Evolutionary conservation across 2,888 invertebrate genomes (phyloP), one percentile per base, ranked within the genome.

Genomic region (Drosophila paranaensis): DNA sequence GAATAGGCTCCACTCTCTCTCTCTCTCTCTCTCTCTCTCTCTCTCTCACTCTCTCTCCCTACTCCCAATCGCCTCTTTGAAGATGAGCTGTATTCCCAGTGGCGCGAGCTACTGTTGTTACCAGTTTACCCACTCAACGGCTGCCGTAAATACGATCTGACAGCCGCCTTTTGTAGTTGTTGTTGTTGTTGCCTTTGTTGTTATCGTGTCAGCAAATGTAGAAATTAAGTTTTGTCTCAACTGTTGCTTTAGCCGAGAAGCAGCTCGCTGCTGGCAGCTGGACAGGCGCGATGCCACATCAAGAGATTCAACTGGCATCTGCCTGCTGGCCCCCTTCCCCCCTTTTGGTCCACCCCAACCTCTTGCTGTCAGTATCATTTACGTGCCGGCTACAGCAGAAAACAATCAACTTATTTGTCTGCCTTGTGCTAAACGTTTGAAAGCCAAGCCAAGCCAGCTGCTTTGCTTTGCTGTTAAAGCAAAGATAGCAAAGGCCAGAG

Each of bases 361-460:
- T 20, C 27, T 0, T 60, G 40, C 85, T 82, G 84, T 87, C 84
- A 85, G 85, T 81, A 84, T 84, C 84, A 81, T 81, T 84, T 84
- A 87, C 85, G 78, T 87, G 70, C 72, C 71, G 61, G 27, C 79
- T 57, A 58, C 62, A 58, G 65, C 71, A 66, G 75, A 73, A 73
- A 82, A 84, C 88, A 87, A 84, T 84, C 85, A 80, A 72, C 84
- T 84, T 84, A 84, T 84, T 84, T 84, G 88, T 87, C 85, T 68
- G 84, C 54, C 67, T 33, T 16, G 60, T 63, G 68, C 69, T 62
- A 70, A 83, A 79, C 83, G 81, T 81, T 65, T 84, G 64, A 82
- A 82, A 79, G 77, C 42, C 66, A 61, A 79, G 77, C 42, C 66
- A 61, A 57, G 39, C 50, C 76, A 74, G 70, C 77, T 65, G 77